Percentiles rank a stretch among this genome's conserved stretches.
Evolutionary conservation across 2,888 invertebrate genomes (phyloP).

Genomic region (Pecten maximus): DNA sequence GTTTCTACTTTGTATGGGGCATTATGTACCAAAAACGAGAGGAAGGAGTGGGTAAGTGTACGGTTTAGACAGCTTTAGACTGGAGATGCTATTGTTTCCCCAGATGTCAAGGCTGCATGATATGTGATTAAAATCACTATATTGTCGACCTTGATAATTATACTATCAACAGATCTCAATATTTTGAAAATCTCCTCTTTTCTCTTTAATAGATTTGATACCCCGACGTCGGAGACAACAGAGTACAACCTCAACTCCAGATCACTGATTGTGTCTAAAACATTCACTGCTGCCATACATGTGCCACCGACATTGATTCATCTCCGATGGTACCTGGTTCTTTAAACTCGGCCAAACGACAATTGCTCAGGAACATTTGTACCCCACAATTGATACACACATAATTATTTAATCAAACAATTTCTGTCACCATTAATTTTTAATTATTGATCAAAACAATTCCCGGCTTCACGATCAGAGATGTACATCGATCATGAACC

Average conservation of each 20-base stretch:
- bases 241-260: not conserved
- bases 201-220: too few relatives aligned
- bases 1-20: too few relatives aligned
- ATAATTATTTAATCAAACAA: slow-evolving; percentile 28
- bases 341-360: not conserved
- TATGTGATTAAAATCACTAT: too few relatives aligned
- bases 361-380: not conserved
- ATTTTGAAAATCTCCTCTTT: not conserved
- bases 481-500: not conserved
- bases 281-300: not conserved
- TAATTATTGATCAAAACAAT: not conserved
- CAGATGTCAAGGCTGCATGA: too few relatives aligned
- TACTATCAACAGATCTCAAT: not conserved
- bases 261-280: not conserved
- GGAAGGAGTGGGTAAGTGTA: too few relatives aligned
- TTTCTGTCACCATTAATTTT: slow-evolving; percentile 1
- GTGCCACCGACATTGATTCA: not conserved
- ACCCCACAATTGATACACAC: not conserved
- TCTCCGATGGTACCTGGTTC: not conserved
- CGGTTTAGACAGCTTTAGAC: too few relatives aligned
- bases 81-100: too few relatives aligned
- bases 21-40: too few relatives aligned
- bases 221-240: not conserved
- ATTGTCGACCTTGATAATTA: too few relatives aligned
- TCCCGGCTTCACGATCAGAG: not conserved